Evolutionary conservation across 2,888 invertebrate genomes (phyloP), one percentile per base, ranked within the genome.

Genomic region (Cryptophagus acutangulus): DNA sequence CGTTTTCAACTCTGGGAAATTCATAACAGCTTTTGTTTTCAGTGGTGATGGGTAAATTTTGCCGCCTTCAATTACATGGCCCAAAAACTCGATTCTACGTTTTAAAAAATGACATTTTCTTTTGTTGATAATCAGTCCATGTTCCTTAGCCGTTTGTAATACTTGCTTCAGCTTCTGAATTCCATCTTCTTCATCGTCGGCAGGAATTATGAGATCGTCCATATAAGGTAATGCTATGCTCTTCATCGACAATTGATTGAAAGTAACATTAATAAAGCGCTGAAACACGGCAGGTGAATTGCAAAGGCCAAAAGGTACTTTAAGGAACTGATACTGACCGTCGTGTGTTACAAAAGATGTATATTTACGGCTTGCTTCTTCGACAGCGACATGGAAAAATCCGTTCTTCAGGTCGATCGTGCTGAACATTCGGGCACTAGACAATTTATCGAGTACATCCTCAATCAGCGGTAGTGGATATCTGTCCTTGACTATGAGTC

Each of bases 281-380:
- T 51, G 59, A 33, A 70, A 67, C 12, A 58, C 54, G 8, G 57
- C 50, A 9, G 68, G 69, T 2, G 55, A 55, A 17, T 61, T 65
- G 18, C 58, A 63, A 2, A 69, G 38, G 2, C 69, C 69, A 55
- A 70, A 71, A 0, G 67, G 69, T 30, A 59, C 57, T 45, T 48
- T 57, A 12, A 58, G 33, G 44, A 69, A 66, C 48, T 70, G 66
- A 49, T 51, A 68, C 29, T 64, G 68, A 12, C 64, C 63, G 46
- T 54, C 51, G 3, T 49, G 63, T 6, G 59, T 63, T 2, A 67
- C 63, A 49, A 69, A 69, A 1, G 45, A 16, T 4, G 45, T 49
- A 17, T 45, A 46, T 38, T 49, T 48, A 2, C 26, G 30, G 17
- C 40, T 46, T 13, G 15, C 26, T 33, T 43, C 38, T 17, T 43